Conservation (phyloP, 2,113 vertebrate species). For the Phalacrocorax carbo region DNA sequence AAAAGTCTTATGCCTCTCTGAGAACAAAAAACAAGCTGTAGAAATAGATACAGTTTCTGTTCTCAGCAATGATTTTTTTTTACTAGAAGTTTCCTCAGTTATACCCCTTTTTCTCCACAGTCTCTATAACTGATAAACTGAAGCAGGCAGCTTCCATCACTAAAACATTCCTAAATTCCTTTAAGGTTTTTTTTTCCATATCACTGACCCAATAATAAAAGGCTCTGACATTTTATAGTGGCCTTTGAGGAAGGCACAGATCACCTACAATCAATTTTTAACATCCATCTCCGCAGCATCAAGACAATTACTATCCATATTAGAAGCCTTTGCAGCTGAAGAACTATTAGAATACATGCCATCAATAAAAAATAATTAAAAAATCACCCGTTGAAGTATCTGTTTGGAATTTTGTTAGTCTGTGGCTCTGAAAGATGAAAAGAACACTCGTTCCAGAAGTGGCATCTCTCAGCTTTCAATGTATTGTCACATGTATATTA, state of each 20-base stretch:
- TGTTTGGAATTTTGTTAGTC: not conserved
- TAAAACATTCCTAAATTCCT: not conserved
- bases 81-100: not conserved
- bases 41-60: not conserved
- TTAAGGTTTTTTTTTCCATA: not conserved
- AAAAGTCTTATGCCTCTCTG: not conserved
- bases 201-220: not conserved
- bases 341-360: not conserved
- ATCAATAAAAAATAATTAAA: not conserved
- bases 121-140: not conserved
- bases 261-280: not conserved
- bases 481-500: fast-evolving
- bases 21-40: not conserved
- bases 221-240: not conserved
- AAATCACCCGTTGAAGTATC: not conserved
- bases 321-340: not conserved
- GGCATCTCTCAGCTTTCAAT: not conserved
- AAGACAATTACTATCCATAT: not conserved
- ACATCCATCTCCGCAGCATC: not conserved
- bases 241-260: not conserved
- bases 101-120: not conserved
- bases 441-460: not conserved
- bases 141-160: not conserved
- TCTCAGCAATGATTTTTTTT: not conserved
- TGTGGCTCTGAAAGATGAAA: not conserved